Conservation (phyloP, 2,113 vertebrate species). For the Hylia prasina region DNA sequence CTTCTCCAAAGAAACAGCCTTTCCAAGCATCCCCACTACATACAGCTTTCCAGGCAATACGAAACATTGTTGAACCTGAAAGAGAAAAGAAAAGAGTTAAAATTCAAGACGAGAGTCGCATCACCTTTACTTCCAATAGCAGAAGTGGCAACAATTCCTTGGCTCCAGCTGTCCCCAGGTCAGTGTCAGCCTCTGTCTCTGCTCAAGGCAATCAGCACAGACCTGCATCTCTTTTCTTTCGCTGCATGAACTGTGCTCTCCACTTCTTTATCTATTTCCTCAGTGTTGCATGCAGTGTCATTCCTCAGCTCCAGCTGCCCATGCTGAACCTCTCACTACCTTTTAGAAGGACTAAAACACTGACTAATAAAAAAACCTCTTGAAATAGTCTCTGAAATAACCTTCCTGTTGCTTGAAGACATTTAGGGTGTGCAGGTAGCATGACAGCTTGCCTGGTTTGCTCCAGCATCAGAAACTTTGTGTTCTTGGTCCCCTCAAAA, state of each 20-base stretch:
- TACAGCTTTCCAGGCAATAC: not conserved
- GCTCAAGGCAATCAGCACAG: conserved; percentile 45
- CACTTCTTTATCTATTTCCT: conserved; percentile 71
- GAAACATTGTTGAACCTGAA: not conserved
- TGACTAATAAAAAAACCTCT: conserved; percentile 31
- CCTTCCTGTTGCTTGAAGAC: not conserved
- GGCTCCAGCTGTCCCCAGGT: conserved; percentile 72
- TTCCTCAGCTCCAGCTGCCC: conserved; percentile 64
- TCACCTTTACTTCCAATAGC: not conserved
- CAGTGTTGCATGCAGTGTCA: conserved; percentile 68
- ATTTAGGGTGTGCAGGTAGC: not conserved
- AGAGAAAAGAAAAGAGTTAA: conserved; percentile 75
- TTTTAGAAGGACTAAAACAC: conserved; percentile 65
- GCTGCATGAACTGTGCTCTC: conserved; percentile 72
- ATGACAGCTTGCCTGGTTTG: not conserved
- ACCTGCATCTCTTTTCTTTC: conserved; percentile 68
- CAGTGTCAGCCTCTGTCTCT: conserved; percentile 70
- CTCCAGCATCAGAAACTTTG: not conserved
- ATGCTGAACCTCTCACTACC: conserved; percentile 53
- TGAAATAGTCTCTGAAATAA: not conserved
- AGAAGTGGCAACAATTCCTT: conserved; percentile 19
- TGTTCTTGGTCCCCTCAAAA: not conserved
- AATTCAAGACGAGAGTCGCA: conserved; percentile 56
- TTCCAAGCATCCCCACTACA: not conserved
- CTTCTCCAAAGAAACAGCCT: not conserved